A percentile compares a stretch with the other conserved stretches of the same genome.
phyloP scores from a whole-genome alignment of 2,888 invertebrate species.

The Heliconius hortense region DNA sequence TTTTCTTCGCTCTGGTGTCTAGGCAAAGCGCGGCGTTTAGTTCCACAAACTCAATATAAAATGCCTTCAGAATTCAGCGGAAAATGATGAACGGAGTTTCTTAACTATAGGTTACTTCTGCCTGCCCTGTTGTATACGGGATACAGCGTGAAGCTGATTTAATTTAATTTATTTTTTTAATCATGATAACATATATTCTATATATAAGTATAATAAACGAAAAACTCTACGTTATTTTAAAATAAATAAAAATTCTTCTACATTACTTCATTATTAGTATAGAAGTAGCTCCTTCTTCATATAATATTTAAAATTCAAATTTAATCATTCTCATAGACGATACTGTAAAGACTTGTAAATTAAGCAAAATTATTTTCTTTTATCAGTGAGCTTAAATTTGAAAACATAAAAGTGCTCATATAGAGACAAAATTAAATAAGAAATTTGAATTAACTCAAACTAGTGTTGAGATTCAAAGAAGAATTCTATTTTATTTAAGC shows the following conservation, averaged over 20 bases:
- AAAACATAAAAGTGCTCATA: neutral
- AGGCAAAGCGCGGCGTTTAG: too few species aligned
- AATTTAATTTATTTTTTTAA: too few species aligned
- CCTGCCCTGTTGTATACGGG: too few species aligned
- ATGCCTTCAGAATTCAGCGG: too few species aligned
- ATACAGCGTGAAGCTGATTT: too few species aligned
- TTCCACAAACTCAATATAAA: too few species aligned
- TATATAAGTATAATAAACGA: neutral
- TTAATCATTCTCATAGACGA: neutral
- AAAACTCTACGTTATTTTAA: neutral
- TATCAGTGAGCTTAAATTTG: neutral
- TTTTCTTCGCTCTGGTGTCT: too few species aligned
- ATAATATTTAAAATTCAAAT: neutral
- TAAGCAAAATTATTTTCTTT: neutral
- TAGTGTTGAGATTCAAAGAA: neutral
- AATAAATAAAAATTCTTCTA: neutral
- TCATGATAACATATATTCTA: too few species aligned
- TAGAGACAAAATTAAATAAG: neutral
- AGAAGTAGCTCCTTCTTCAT: neutral
- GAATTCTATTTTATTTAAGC: neutral
- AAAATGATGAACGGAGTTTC: too few species aligned
- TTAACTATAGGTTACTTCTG: too few species aligned
- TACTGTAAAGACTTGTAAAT: conserved; percentile 40
- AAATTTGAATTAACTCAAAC: neutral
- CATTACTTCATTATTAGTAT: neutral